These are phyloP conservation scores for Manduca sexta DNA, from an alignment of 1,140 invertebrate genomes.

Conservation along the genomic window DNA sequence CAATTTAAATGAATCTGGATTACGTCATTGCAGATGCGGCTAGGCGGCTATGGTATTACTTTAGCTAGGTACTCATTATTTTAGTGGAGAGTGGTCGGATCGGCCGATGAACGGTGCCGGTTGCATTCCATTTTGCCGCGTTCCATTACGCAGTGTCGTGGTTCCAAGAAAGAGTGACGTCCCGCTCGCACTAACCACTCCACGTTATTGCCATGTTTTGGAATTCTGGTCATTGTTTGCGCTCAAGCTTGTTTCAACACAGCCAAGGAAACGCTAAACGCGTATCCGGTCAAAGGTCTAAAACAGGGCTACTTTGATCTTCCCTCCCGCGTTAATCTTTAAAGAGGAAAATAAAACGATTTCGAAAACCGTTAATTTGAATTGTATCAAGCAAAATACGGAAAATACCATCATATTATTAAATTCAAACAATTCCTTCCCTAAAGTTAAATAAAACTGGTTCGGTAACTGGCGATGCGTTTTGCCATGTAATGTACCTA, in stretches of 20 bases:
- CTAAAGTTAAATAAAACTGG: too few relatives aligned
- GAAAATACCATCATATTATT: too few relatives aligned
- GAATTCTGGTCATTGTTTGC: constrained; percentile 67
- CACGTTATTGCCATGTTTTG: constrained; percentile 61
- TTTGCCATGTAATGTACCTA: too few relatives aligned
- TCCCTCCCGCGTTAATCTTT: not conserved
- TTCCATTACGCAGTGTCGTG: constrained; percentile 56
- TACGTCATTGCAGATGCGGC: too few relatives aligned
- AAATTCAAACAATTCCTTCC: too few relatives aligned
- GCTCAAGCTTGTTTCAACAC: constrained; percentile 58
- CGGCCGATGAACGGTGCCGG: constrained; percentile 40
- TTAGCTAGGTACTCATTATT: constrained; percentile 18
- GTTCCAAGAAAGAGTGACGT: constrained; percentile 62
- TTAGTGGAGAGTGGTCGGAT: constrained; percentile 28
- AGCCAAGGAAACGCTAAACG: constrained; percentile 43
- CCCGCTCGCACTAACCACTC: constrained; percentile 56
- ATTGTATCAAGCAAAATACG: too few relatives aligned
- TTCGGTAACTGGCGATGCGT: too few relatives aligned
- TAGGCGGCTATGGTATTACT: constrained; percentile 1
- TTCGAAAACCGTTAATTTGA: too few relatives aligned
- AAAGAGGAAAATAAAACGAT: too few relatives aligned
- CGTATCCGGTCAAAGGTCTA: constrained; percentile 50
- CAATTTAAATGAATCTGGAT: too few relatives aligned
- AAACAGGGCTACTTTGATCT: not conserved
- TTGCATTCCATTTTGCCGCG: constrained; percentile 61